phyloP scores from a whole-genome alignment of 2,113 vertebrate genomes.

The Mustela lutreola region DNA sequence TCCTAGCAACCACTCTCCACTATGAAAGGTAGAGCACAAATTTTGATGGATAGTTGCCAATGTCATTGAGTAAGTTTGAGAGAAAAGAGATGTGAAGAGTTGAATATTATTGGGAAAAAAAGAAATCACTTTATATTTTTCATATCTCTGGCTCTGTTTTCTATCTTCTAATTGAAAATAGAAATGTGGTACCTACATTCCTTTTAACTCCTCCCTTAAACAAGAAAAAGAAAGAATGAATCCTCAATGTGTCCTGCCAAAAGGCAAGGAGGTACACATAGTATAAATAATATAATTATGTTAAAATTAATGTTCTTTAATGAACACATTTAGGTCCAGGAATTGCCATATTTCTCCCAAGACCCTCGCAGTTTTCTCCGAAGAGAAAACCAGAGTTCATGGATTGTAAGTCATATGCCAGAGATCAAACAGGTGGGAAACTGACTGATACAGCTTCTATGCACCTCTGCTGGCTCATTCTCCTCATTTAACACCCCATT shows the following conservation, averaged over 20 bases:
- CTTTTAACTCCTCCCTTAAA: not conserved
- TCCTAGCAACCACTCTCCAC: not conserved
- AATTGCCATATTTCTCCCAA: slow-evolving; percentile 36
- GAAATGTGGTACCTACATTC: not conserved
- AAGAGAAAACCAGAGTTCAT: slow-evolving; percentile 30
- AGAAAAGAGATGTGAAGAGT: not conserved
- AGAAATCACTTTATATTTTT: not conserved
- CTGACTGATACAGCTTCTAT: not conserved
- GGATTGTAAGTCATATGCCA: not conserved
- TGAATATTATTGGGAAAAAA: not conserved
- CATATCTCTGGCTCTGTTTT: not conserved
- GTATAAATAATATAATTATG: not conserved
- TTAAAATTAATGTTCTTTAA: slow-evolving; percentile 28
- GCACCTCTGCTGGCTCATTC: not conserved
- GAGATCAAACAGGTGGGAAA: not conserved
- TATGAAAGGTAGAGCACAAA: not conserved
- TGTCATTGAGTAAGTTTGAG: not conserved
- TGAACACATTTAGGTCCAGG: not conserved
- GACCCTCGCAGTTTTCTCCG: not conserved
- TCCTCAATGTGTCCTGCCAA: slow-evolving; percentile 22
- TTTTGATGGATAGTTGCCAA: not conserved
- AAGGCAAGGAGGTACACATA: slow-evolving; percentile 40
- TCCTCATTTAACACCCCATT: not conserved
- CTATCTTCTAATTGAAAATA: slow-evolving; percentile 1
- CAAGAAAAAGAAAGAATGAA: not conserved